Evolutionary conservation across 1,140 invertebrate species (phyloP).

Genomic region (Mizuhopecten yessoensis): DNA sequence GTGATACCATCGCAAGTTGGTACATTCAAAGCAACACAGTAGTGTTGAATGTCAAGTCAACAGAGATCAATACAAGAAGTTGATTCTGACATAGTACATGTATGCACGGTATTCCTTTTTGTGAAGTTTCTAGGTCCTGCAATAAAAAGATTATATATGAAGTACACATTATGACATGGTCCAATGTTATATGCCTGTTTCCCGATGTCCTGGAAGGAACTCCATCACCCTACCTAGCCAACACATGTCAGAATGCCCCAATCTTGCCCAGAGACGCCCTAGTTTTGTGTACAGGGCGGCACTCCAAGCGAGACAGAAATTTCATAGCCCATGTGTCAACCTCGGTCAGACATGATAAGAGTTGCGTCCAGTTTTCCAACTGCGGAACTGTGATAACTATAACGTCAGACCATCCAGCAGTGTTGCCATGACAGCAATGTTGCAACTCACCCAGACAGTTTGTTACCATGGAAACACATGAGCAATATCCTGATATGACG

Average conservation of each 20-base stretch:
- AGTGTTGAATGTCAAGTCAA: no score
- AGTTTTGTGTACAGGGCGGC: neutral
- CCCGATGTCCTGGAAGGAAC: constrained; percentile 5
- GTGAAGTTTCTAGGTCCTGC: neutral
- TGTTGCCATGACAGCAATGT: neutral
- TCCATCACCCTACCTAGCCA: constrained; percentile 18
- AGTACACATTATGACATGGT: constrained; percentile 6
- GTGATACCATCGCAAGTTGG: no score
- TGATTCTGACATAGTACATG: no score
- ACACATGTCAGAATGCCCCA: neutral
- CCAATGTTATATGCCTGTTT: constrained; percentile 25
- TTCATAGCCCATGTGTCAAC: constrained; percentile 15
- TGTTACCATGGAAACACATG: constrained; percentile 19
- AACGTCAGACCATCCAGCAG: constrained; percentile 21
- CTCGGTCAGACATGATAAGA: neutral
- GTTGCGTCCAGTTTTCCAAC: constrained; percentile 15
- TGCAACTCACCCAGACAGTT: constrained; percentile 1
- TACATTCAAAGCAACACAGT: no score
- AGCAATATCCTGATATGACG: neutral
- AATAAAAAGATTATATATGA: neutral
- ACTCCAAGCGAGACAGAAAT: constrained; percentile 24
- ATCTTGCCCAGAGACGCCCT: neutral
- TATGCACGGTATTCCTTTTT: no score
- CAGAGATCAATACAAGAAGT: no score
- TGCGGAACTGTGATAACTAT: constrained; percentile 14